These are phyloP conservation scores for Aphelocoma californica DNA, from an alignment of 2,797 vertebrate genomes.

Conservation along the genomic window DNA sequence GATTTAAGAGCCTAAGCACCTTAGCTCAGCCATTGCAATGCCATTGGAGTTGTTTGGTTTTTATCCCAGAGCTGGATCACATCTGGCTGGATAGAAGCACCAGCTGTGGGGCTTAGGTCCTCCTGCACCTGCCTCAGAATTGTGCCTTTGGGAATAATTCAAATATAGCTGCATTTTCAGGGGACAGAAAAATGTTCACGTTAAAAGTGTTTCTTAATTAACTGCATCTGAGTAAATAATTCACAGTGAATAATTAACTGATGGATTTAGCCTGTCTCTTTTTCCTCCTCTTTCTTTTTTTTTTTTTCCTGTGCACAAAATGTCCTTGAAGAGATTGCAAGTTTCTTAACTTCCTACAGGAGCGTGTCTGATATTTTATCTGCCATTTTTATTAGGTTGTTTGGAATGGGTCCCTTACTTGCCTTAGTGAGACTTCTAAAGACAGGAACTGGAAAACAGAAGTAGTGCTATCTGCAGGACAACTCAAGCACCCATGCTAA, in stretches of 20 bases:
- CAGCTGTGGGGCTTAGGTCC: not conserved
- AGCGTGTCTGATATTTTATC: constrained; percentile 21
- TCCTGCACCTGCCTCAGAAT: not conserved
- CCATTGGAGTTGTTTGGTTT: not conserved
- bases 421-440: constrained; percentile 6
- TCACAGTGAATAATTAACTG: constrained; percentile 49
- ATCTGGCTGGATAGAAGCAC: not conserved
- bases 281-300: not conserved
- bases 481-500: not conserved
- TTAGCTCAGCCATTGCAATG: rapidly evolving
- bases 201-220: constrained; percentile 57
- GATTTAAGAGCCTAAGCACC: not conserved
- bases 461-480: constrained; percentile 24
- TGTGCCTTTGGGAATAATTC: not conserved
- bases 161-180: not conserved
- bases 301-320: not conserved
- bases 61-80: not conserved
- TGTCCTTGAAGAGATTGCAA: constrained; percentile 29
- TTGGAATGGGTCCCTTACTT: not conserved
- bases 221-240: constrained; percentile 53
- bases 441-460: not conserved
- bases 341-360: constrained; percentile 39
- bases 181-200: not conserved
- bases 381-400: constrained; percentile 47
- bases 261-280: not conserved